Base-by-base conservation (phyloP, 2,888 invertebrate species). In the Sipha maydis region DNA sequence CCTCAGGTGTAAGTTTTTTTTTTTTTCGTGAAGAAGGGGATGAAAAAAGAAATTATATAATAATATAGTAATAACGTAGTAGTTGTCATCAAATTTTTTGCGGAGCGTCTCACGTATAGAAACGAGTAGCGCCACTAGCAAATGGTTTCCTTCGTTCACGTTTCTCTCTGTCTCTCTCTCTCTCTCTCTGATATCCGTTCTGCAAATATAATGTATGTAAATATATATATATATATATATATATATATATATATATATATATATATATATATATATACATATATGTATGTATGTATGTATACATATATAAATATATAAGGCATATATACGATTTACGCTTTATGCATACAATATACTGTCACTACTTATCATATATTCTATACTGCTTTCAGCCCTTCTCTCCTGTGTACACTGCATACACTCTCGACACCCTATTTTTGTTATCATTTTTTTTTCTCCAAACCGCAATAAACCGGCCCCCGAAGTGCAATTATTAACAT, bases 401-500 rank as follows among this genome's bases (percentile, higher is more conserved):
- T 14, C 0, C 48, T 14, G 48, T 14, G 11, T 11, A 48, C 48
- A 48, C 14, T 2, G 14, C 79, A n/a, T 48, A 48, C n/a, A 61
- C 34, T 79, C 79, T 79, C 7, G 61, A 79, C 61, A 61, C 79
- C 79, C 79, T 38, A 34, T 79, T 78, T 78, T 54, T 31, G 54
- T 34, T 19, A 31, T 38, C 11, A n/a, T 17, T 79, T 80, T 80
- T 71, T 48, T 48, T 71, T 25, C 1, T 31, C 21, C 69, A 48
- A 38, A 75, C 83, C 71, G 56, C 75, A 75, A 83, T 83, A 56
- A 83, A 83, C 83, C 75, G 34, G 17, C 38, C 83, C 75, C 83
- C 34, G 38, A 56, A 56, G 83, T 56, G 83, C 75, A 83, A 83
- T 83, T 83, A 83, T 83, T 48, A 54, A 5, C n/a, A n/a, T 82